Percentiles rank a stretch among this genome's conserved stretches.
These are phyloP conservation scores for Drosophila repletoides DNA, from an alignment of 1,140 invertebrate genomes.

Conservation along the genomic window DNA sequence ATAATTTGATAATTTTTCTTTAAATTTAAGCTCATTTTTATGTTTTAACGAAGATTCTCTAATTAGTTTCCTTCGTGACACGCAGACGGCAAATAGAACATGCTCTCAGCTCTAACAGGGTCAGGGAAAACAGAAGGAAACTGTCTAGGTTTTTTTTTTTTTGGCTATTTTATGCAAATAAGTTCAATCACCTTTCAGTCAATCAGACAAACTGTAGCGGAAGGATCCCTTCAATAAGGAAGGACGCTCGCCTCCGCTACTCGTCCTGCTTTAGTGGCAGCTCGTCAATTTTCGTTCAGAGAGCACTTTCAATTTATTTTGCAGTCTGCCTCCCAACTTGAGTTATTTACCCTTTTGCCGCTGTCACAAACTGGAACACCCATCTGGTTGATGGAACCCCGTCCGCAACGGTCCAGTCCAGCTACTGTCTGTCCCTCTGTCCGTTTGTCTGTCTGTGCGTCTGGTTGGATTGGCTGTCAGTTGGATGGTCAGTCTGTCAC, in stretches of 20 bases:
- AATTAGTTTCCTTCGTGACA: no score
- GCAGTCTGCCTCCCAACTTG: constrained; percentile 9
- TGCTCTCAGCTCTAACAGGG: no score
- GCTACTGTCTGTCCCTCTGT: constrained; percentile 10
- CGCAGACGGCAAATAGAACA: no score
- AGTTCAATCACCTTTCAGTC: constrained; percentile 68
- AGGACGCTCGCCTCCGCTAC: neutral
- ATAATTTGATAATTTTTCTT: no score
- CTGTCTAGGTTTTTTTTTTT: constrained; percentile 31
- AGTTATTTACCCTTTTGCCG: constrained; percentile 71
- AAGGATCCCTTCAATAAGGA: constrained; percentile 21
- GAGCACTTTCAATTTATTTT: constrained; percentile 76
- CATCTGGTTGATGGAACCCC: constrained; percentile 59
- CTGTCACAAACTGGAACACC: constrained; percentile 74
- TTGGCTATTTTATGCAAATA: constrained; percentile 70
- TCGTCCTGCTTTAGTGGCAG: constrained; percentile 17
- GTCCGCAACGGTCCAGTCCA: constrained; percentile 18
- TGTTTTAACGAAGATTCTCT: no score
- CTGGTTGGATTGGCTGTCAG: constrained; percentile 37
- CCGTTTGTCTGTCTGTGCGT: constrained; percentile 11
- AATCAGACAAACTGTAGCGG: constrained; percentile 52
- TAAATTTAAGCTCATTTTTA: no score
- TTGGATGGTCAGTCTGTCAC: constrained; percentile 43
- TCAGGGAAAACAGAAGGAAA: constrained; percentile 16
- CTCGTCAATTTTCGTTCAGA: constrained; percentile 67